A percentile compares a stretch with the other conserved stretches of the same genome.
Conservation (phyloP, 2,888 invertebrate genomes). For the Marronus borbonicus region DNA sequence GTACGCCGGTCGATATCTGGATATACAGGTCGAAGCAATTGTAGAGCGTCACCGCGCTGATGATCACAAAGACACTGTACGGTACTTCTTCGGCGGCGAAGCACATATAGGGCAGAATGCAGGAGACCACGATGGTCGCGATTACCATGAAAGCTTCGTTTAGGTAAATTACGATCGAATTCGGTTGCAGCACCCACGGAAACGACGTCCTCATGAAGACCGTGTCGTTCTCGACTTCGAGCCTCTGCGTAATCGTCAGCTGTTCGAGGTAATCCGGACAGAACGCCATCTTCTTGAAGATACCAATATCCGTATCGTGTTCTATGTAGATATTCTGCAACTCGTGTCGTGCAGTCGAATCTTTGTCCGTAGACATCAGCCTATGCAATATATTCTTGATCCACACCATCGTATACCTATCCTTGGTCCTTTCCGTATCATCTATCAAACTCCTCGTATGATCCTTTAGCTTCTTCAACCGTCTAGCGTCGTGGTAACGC, state of each 20-base stretch:
- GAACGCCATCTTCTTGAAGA: constrained; percentile 50
- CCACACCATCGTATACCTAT: constrained; percentile 53
- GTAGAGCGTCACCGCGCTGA: constrained; percentile 42
- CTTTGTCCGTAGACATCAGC: constrained; percentile 53
- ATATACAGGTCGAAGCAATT: constrained; percentile 52
- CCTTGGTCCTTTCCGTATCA: constrained; percentile 9
- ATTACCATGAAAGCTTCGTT: constrained; percentile 50
- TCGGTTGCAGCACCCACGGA: constrained; percentile 55
- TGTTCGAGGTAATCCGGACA: constrained; percentile 53
- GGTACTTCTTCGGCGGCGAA: constrained; percentile 46
- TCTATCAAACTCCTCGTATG: constrained; percentile 11
- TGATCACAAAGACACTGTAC: not conserved
- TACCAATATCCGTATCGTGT: constrained; percentile 48
- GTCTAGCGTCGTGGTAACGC: constrained; percentile 33
- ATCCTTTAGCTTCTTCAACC: constrained; percentile 27
- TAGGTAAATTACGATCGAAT: constrained; percentile 46
- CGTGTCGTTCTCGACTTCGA: constrained; percentile 52
- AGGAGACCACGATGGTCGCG: constrained; percentile 33
- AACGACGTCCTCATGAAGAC: constrained; percentile 54
- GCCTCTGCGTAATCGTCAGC: constrained; percentile 54
- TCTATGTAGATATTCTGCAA: constrained; percentile 55
- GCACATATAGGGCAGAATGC: constrained; percentile 51
- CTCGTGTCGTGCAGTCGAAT: constrained; percentile 48
- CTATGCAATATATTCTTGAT: constrained; percentile 54
- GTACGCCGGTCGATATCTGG: constrained; percentile 52